Evolutionary conservation across 2,113 vertebrate species (phyloP), one percentile per base, ranked within the genome.

Genomic region (Thinocorus orbignyianus): DNA sequence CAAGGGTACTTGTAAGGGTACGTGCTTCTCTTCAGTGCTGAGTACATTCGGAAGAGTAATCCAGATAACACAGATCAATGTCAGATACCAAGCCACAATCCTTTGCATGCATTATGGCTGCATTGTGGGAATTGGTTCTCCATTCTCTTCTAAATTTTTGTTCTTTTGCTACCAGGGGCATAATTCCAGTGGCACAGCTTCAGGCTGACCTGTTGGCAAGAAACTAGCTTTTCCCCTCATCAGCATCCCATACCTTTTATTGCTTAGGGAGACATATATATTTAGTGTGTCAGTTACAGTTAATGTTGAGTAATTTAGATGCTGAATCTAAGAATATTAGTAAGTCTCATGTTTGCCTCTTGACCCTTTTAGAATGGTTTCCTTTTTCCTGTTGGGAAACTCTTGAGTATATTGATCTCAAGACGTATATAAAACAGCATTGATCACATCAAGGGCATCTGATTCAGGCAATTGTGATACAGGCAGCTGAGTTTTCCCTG

Each of bases 51-150:
- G 73, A 71, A 54, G 52, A 52, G 44, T 72, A 82, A 57, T 81
- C 11, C 55, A 49, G 74, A 13, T 71, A 57, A 13, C 28, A 24
- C 22, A 78, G 30, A 25, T 33, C 41, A 37, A 2, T 31, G 54
- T 57, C 52, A 73, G 60, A 30, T 26, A 74, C 19, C 8, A 51
- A 60, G 17, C 33, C 73, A 17, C 13, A 24, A 5, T 48, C 30
- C 33, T 74, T 31, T 64, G 33, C 5, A 1, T 76, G n/a, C 24
- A 1, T 48, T 60, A 64, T 77, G 35, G 17, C 48, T 77, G 31
- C 20, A 12, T 37, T 48, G 33, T 0, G 0, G 57, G 31, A 33
- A 28, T 80, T 2, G 0, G 7, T 69, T 87, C 52, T 76, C 30
- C 49, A 8, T 65, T 74, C 9, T 57, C 23, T 7, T 19, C 66